Evolutionary conservation across 2,113 vertebrate species (phyloP), one percentile per base, ranked within the genome.

Genomic region (Vulpes vulpes): DNA sequence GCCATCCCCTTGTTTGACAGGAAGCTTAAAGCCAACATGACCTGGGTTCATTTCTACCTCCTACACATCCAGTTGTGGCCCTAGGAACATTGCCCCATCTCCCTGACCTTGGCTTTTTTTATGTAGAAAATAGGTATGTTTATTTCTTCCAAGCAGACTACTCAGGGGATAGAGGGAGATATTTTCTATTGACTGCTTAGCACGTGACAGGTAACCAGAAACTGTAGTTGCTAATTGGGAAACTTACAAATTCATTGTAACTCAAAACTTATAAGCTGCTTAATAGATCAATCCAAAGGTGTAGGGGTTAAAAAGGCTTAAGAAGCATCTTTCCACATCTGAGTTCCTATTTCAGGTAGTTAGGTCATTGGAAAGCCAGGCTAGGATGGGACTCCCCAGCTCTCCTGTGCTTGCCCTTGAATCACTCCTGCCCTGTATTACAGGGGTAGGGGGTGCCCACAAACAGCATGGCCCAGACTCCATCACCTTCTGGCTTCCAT

Each of bases 401-500:
- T 35, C 14, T 17, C 57, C 9, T 14, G 17, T 14, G 23, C 23
- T 49, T 32, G 55, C 49, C 53, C 57, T 64, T 7, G 16, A 60
- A 22, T 17, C 1, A 11, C 12, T 38, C 49, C 25, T 15, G 11
- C 43, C 38, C 10, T 12, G 12, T 49, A 17, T 38, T 74, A 0
- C 8, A 17, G 2, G 0, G 12, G 2, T 27, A 35, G 12, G 23
- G 5, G 51, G 27, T 8, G 4, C 2, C 20, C 30, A 23, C 23
- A 23, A 8, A 67, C 25, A 55, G 3, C 3, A 0, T 16, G 38
- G n/a, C 85, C 71, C 78, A 82, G 25, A 91, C 14, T 17, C 43
- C 2, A 8, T 35, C 22, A 8, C 38, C 30, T 8, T 35, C 49
- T 27, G 59, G 32, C 1, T 82, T 64, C 74, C 17, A 0, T 55